phyloP scores from a whole-genome alignment of 2,888 invertebrate genomes.

The Adelognathus sp. region DNA sequence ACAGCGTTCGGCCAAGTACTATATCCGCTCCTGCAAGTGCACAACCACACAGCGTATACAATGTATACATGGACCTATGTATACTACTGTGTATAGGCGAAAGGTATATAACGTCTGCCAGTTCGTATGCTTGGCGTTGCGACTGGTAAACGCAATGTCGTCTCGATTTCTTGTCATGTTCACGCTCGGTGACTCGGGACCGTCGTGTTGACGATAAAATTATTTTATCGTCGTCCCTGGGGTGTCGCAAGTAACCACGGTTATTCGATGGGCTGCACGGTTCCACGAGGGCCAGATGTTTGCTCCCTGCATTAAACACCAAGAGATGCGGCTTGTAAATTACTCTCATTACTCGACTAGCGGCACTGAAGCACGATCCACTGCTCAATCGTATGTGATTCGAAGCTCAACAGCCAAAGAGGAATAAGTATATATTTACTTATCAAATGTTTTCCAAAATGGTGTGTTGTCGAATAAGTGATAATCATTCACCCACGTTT shows the following conservation, averaged over 20 bases:
- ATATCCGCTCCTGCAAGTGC: constrained; percentile 41
- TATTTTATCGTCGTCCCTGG: constrained; percentile 47
- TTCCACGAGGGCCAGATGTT: constrained; percentile 40
- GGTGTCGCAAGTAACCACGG: constrained; percentile 31
- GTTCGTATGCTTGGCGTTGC: constrained; percentile 13
- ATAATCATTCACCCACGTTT: not conserved
- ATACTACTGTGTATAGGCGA: not conserved
- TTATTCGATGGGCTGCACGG: constrained; percentile 20
- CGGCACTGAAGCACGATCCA: not conserved
- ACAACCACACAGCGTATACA: not conserved
- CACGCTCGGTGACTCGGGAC: constrained; percentile 10
- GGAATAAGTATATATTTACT: not conserved
- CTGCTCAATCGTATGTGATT: not conserved
- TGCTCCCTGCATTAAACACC: constrained; percentile 24
- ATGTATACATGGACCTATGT: constrained; percentile 37
- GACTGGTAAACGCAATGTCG: not conserved
- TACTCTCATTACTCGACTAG: constrained; percentile 33
- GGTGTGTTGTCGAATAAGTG: not conserved
- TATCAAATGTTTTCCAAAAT: not conserved
- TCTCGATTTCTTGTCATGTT: constrained; percentile 21
- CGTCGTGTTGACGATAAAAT: constrained; percentile 49
- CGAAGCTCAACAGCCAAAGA: not conserved
- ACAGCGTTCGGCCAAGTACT: constrained; percentile 26
- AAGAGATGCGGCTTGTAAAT: constrained; percentile 43
- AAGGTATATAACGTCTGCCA: not conserved